These are phyloP conservation scores for Crotalus helleri DNA, from an alignment of 2,113 vertebrate genomes.

Conservation along the genomic window DNA sequence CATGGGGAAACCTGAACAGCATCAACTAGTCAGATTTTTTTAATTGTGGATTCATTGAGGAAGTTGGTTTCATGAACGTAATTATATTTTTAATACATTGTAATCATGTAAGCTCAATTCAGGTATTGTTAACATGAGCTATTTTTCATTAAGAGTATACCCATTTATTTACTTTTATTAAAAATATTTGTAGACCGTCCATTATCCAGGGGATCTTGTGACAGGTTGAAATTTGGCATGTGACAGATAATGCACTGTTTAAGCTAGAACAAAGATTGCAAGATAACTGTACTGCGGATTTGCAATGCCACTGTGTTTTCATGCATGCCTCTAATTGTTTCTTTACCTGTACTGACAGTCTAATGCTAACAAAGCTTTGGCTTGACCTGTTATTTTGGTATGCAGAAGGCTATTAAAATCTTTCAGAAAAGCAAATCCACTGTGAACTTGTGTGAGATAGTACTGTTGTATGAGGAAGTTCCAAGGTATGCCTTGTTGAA, in stretches of 20 bases:
- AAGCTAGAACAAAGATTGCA: not conserved
- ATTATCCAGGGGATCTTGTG: not conserved
- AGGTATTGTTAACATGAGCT: not conserved
- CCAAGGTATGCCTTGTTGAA: not conserved
- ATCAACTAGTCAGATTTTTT: not conserved
- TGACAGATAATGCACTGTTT: not conserved
- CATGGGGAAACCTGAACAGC: too few species aligned
- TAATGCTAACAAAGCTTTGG: not conserved
- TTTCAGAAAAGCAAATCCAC: not conserved
- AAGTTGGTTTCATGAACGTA: not conserved
- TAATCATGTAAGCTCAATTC: not conserved
- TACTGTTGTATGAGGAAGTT: not conserved
- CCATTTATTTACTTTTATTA: not conserved
- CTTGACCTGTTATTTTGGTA: not conserved
- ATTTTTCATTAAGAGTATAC: not conserved
- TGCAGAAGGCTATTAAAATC: not conserved
- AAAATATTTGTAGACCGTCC: not conserved
- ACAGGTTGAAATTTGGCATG: not conserved
- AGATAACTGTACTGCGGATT: not conserved
- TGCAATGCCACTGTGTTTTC: not conserved
- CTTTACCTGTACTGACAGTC: not conserved
- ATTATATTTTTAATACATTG: not conserved
- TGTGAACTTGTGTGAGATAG: not conserved
- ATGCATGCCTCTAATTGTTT: not conserved
- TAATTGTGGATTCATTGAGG: not conserved